phyloP scores from a whole-genome alignment of 2,113 vertebrate species.

The Aegotheles bennettii region DNA sequence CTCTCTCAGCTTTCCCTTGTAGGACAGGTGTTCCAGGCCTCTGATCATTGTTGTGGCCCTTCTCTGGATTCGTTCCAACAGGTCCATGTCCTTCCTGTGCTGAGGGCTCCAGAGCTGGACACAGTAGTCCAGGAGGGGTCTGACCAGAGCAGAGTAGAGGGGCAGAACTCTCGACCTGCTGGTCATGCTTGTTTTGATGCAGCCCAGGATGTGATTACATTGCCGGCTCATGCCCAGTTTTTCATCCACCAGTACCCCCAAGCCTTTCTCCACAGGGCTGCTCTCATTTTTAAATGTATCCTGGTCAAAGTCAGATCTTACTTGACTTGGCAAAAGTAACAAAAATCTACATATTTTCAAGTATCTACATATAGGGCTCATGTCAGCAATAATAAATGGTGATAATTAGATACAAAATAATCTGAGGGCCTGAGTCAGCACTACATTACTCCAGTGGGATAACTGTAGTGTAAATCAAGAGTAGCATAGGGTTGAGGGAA shows the following conservation, averaged over 20 bases:
- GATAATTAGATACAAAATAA: background rate
- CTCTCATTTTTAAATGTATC: background rate
- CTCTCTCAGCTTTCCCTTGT: no score
- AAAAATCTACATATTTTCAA: background rate
- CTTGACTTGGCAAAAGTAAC: background rate
- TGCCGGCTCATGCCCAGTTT: background rate
- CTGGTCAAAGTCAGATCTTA: background rate
- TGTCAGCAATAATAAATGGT: background rate
- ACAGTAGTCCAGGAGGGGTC: no score
- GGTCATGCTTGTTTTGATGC: no score
- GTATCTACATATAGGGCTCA: background rate
- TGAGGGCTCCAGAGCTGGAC: no score
- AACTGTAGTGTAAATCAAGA: background rate
- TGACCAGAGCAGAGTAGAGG: no score
- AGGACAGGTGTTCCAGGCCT: no score
- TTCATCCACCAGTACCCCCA: background rate
- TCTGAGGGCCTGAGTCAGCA: background rate
- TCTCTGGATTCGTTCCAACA: no score
- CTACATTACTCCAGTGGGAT: background rate
- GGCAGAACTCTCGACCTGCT: no score
- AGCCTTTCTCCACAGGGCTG: background rate
- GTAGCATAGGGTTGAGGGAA: background rate
- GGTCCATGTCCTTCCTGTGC: no score
- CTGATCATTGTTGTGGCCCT: no score
- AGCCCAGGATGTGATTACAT: no score